A percentile compares a stretch with the other conserved stretches of the same genome.
Conservation (phyloP, 2,888 invertebrate species). For the Orthonevra nobilis region DNA sequence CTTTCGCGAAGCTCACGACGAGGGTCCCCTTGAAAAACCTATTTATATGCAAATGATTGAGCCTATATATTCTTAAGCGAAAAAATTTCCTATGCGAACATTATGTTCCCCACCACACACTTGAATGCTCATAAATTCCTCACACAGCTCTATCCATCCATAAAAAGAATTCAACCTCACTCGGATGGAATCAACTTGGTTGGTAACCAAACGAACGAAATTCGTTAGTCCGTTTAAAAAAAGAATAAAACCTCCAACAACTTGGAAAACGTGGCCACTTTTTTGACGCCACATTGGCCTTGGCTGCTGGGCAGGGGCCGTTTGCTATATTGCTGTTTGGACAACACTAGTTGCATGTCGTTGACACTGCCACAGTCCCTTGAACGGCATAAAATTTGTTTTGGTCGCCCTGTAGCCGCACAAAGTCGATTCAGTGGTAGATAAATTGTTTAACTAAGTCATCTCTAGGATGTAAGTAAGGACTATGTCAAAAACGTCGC, state of each 20-base stretch:
- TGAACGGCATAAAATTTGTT: conserved; percentile 5
- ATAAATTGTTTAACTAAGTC: conserved; percentile 35
- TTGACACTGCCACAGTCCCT: conserved; percentile 1
- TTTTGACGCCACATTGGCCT: background rate
- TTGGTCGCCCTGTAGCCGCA: conserved; percentile 1
- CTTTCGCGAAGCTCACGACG: background rate
- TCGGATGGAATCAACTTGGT: background rate
- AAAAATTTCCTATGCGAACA: conserved; percentile 27
- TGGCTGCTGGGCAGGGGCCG: background rate
- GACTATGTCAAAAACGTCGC: background rate
- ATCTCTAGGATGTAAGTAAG: conserved; percentile 2
- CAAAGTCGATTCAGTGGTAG: conserved; percentile 3
- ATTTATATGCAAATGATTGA: conserved; percentile 49
- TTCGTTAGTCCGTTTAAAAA: background rate
- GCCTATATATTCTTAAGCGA: conserved; percentile 22
- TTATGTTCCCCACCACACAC: conserved; percentile 6
- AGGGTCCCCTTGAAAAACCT: conserved; percentile 17
- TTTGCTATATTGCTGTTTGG: background rate
- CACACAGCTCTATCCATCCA: background rate
- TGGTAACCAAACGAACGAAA: background rate
- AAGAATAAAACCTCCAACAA: background rate
- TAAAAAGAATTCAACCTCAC: background rate
- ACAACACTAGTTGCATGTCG: conserved; percentile 33
- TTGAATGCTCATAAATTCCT: background rate
- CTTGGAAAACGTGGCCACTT: conserved; percentile 19